Evolutionary conservation across 1,140 invertebrate genomes (phyloP).

Genomic region (Drosophila pseudoananassae): DNA sequence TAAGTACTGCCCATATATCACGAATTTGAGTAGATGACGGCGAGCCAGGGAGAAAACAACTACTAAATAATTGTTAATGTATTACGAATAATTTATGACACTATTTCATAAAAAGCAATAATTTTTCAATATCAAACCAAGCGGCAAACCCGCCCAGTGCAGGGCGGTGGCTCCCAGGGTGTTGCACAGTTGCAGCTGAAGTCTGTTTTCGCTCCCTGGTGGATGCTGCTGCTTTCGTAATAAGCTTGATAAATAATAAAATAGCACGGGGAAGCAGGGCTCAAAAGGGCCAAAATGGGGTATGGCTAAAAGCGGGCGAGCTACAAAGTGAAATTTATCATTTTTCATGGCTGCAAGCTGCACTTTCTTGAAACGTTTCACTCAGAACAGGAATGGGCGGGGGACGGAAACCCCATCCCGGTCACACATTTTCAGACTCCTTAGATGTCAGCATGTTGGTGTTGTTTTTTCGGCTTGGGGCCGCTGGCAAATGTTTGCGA

Average conservation of each 20-base stretch:
- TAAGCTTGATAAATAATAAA: conserved; percentile 83
- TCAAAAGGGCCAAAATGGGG: neutral
- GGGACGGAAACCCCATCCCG: conserved; percentile 11
- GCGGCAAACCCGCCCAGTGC: conserved; percentile 55
- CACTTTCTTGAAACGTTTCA: conserved; percentile 81
- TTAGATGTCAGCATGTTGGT: conserved; percentile 66
- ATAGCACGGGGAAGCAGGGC: conserved; percentile 42
- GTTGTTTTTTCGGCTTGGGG: conserved; percentile 25
- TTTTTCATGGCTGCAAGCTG: conserved; percentile 80
- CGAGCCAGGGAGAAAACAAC: conserved; percentile 59
- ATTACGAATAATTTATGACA: conserved; percentile 82
- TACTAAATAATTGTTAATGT: conserved; percentile 82
- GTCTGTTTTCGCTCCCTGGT: conserved; percentile 27
- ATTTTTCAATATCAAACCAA: conserved; percentile 81
- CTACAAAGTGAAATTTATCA: conserved; percentile 77
- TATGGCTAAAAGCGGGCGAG: conserved; percentile 2
- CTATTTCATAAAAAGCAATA: conserved; percentile 82
- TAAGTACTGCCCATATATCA: conserved; percentile 75
- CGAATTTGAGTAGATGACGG: conserved; percentile 64
- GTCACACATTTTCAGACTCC: conserved; percentile 70
- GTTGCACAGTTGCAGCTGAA: conserved; percentile 73
- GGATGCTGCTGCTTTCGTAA: conserved; percentile 67
- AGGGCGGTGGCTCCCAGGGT: conserved; percentile 14
- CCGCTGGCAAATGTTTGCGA: conserved; percentile 75
- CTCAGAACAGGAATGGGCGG: conserved; percentile 46